These are phyloP conservation scores for Pilophorus perplexus DNA, from an alignment of 2,888 invertebrate genomes.

Conservation along the genomic window DNA sequence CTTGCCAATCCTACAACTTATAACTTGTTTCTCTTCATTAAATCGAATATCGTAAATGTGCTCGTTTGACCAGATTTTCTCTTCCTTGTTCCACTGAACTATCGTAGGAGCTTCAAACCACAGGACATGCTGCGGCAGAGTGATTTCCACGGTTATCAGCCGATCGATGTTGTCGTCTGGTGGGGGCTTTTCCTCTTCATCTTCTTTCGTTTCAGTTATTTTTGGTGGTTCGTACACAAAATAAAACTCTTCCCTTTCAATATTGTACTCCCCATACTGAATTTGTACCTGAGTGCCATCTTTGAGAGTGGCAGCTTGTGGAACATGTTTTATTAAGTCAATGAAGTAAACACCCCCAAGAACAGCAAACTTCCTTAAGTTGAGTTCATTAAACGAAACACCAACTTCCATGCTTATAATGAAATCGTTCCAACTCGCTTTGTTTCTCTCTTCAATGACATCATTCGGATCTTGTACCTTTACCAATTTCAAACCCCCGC, in stretches of 20 bases:
- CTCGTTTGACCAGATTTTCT: slow-evolving; percentile 65
- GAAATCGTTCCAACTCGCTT: slow-evolving; percentile 25
- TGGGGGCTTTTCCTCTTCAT: slow-evolving; percentile 50
- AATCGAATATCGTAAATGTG: slow-evolving; percentile 76
- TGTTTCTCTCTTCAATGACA: slow-evolving; percentile 34
- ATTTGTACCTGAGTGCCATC: slow-evolving; percentile 44
- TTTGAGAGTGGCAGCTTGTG: slow-evolving; percentile 59
- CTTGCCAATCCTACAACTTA: slow-evolving; percentile 44
- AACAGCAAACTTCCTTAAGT: slow-evolving; percentile 70
- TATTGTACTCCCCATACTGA: slow-evolving; percentile 41
- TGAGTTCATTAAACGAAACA: slow-evolving; percentile 51
- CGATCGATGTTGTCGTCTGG: slow-evolving; percentile 72
- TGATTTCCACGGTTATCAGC: slow-evolving; percentile 67
- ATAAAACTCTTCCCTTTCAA: slow-evolving; percentile 41
- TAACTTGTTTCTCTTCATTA: slow-evolving; percentile 73
- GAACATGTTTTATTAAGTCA: slow-evolving; percentile 72
- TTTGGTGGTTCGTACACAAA: slow-evolving; percentile 45
- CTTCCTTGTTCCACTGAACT: slow-evolving; percentile 66
- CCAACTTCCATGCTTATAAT: slow-evolving; percentile 28
- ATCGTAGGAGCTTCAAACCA: slow-evolving; percentile 75
- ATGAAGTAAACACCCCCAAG: slow-evolving; percentile 74
- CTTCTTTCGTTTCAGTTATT: slow-evolving; percentile 46
- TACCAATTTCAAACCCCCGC: not conserved
- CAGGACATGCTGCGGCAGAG: slow-evolving; percentile 66
- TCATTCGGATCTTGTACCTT: slow-evolving; percentile 20